A percentile compares a stretch with the other conserved stretches of the same genome.
These are phyloP conservation scores for Phortica variegata DNA, from an alignment of 1,140 invertebrate genomes.

Conservation along the genomic window DNA sequence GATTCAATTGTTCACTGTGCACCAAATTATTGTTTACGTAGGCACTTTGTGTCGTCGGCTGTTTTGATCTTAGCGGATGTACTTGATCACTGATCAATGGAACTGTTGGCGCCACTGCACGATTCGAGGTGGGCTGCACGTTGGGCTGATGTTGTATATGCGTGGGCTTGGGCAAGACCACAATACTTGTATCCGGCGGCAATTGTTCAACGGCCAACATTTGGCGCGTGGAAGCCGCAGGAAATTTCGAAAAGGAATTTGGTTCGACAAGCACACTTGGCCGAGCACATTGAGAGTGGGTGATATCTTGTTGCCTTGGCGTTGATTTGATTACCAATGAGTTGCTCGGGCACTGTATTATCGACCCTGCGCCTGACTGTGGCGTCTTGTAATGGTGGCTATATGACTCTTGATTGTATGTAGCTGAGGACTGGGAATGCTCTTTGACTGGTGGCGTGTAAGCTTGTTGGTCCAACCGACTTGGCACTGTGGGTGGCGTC, in stretches of 20 bases:
- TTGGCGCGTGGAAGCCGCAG: slow-evolving; percentile 13
- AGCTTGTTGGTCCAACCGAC: neutral
- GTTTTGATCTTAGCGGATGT: neutral
- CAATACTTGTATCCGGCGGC: slow-evolving; percentile 29
- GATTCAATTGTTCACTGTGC: slow-evolving; percentile 12
- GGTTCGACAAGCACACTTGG: slow-evolving; percentile 25
- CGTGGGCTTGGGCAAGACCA: slow-evolving; percentile 7
- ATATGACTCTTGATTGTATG: no score
- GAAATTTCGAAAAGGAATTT: slow-evolving; percentile 13
- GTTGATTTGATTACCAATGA: slow-evolving; percentile 23
- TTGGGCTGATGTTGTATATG: neutral
- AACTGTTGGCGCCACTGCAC: no score
- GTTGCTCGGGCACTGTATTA: neutral
- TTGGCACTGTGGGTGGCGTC: neutral
- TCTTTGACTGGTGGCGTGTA: neutral
- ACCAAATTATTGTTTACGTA: slow-evolving; percentile 40
- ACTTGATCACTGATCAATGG: no score
- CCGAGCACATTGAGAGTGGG: neutral
- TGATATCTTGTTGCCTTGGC: slow-evolving; percentile 14
- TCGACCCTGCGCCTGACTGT: neutral
- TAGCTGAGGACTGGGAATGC: neutral
- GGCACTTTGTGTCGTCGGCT: slow-evolving; percentile 6
- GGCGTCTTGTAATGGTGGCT: no score
- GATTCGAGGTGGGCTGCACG: no score
- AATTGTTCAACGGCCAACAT: slow-evolving; percentile 5